Conservation (phyloP, 2,888 invertebrate genomes). For the Lumbricus terrestris region DNA sequence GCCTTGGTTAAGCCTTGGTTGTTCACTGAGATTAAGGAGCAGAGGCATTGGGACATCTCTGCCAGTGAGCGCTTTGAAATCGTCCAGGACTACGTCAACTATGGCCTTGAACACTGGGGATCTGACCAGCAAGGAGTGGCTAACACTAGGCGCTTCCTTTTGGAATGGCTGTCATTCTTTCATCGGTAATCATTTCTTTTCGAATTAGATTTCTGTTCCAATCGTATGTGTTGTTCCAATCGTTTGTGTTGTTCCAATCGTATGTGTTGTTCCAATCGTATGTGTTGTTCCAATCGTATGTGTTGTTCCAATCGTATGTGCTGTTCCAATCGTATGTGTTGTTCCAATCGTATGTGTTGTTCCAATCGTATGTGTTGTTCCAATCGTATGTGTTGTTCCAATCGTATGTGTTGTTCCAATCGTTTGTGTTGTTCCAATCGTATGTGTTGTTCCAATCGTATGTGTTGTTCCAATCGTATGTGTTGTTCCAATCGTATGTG, state of each 20-base stretch:
- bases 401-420: not conserved
- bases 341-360: not conserved
- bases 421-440: too few species aligned
- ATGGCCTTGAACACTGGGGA: slow-evolving; percentile 98
- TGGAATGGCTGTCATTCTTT: slow-evolving; percentile 61
- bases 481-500: too few species aligned
- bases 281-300: not conserved
- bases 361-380: not conserved
- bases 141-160: slow-evolving; percentile 80
- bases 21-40: slow-evolving; percentile 94
- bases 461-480: not conserved
- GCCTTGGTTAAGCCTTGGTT: slow-evolving; percentile 98
- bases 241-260: too few species aligned
- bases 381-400: not conserved
- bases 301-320: too few species aligned
- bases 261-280: too few species aligned
- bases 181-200: slow-evolving; percentile 52
- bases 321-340: too few species aligned
- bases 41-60: slow-evolving; percentile 83
- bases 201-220: not conserved
- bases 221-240: too few species aligned
- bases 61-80: slow-evolving; percentile 87
- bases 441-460: too few species aligned
- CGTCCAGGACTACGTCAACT: slow-evolving; percentile 81
- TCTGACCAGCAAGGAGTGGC: slow-evolving; percentile 89